Conservation (phyloP, 2,797 vertebrate genomes). For the Lagorchestes hirsutus region DNA sequence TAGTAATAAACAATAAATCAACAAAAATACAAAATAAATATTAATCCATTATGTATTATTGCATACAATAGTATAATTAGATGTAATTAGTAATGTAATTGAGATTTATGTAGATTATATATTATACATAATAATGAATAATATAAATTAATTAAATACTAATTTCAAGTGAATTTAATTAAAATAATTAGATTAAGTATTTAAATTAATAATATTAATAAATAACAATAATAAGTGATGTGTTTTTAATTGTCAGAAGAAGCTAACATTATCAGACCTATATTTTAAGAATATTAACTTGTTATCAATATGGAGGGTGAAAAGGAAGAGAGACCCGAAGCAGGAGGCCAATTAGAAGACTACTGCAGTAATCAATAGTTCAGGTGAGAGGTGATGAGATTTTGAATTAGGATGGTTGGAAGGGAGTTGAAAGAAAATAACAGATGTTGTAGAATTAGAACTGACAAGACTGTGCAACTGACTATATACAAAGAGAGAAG, state of each 20-base stretch:
- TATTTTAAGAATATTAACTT: background rate
- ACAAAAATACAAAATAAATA: too few relatives aligned
- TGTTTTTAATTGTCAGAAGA: background rate
- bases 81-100: too few relatives aligned
- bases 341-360: background rate
- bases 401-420: background rate
- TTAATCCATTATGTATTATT: too few relatives aligned
- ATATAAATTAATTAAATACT: too few relatives aligned
- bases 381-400: background rate
- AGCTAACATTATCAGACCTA: background rate
- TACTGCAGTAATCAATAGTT: background rate
- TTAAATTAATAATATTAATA: too few relatives aligned
- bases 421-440: background rate
- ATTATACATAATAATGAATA: too few relatives aligned
- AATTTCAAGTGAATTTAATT: too few relatives aligned
- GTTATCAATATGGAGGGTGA: background rate
- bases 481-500: background rate
- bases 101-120: too few relatives aligned
- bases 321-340: background rate
- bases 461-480: background rate
- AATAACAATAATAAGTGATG: background rate
- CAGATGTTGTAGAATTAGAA: background rate
- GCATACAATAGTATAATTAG: too few relatives aligned
- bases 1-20: too few relatives aligned
- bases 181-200: too few relatives aligned